Percentiles rank a stretch among this genome's conserved stretches.
Evolutionary conservation across 2,797 vertebrate genomes (phyloP).

Genomic region (Catharus ustulatus): DNA sequence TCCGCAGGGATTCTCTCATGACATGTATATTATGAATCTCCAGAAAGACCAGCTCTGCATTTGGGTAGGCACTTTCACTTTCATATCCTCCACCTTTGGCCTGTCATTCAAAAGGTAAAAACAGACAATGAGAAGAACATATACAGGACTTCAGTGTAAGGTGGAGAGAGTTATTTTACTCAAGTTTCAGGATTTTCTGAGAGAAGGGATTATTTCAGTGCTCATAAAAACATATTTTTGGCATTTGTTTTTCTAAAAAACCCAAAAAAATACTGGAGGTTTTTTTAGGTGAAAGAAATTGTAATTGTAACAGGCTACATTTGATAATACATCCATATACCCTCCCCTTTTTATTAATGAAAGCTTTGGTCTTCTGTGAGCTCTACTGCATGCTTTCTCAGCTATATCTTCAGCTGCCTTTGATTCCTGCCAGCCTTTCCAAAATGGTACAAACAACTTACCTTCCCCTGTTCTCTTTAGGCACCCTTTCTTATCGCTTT

Average conservation of each 20-base stretch:
- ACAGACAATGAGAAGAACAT: not conserved
- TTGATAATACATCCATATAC: not conserved
- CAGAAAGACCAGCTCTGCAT: conserved; percentile 90
- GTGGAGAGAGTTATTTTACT: not conserved
- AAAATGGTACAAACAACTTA: not conserved
- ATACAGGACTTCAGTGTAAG: not conserved
- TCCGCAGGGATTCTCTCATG: conserved; percentile 94
- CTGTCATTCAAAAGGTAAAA: conserved; percentile 70
- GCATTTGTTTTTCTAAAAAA: not conserved
- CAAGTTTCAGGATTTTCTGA: not conserved
- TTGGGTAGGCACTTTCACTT: conserved; percentile 89
- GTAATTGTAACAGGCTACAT: not conserved
- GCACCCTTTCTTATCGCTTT: not conserved
- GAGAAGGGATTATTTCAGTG: not conserved
- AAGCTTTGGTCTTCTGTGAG: not conserved
- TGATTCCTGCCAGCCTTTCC: not conserved
- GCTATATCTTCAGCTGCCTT: not conserved
- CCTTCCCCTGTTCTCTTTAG: not conserved
- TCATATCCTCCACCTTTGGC: conserved; percentile 94
- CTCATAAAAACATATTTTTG: not conserved
- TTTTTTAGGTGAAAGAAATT: not conserved
- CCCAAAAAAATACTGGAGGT: too few relatives aligned
- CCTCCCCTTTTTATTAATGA: not conserved
- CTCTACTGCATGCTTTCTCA: not conserved
- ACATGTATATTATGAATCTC: conserved; percentile 97